Percentiles rank a stretch among this genome's conserved stretches.
These are phyloP conservation scores for Ips typographus DNA, from an alignment of 1,140 invertebrate genomes.

Conservation along the genomic window DNA sequence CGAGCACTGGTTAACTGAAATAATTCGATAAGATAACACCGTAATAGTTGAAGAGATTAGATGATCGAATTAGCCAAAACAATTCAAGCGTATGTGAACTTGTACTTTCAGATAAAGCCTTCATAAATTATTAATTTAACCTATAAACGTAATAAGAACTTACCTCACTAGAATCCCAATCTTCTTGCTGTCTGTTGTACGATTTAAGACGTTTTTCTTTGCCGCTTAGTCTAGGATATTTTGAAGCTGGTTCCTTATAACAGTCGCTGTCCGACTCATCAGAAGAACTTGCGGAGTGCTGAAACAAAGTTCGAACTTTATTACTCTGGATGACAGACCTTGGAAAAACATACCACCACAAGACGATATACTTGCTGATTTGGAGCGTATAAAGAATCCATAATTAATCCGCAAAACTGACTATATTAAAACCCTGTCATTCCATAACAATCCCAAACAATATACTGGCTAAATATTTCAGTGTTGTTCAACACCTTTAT, in stretches of 20 bases:
- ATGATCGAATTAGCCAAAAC: too few relatives aligned
- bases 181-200: constrained; percentile 18
- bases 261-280: constrained; percentile 53
- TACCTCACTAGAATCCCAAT: constrained; percentile 36
- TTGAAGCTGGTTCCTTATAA: constrained; percentile 65
- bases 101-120: too few relatives aligned
- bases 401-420: background rate
- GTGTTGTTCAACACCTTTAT: constrained; percentile 11
- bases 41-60: too few relatives aligned
- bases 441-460: background rate
- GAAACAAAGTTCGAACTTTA: constrained; percentile 21
- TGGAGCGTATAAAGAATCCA: background rate
- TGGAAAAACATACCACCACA: constrained; percentile 6
- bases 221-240: constrained; percentile 59
- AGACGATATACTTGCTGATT: constrained; percentile 11
- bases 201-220: constrained; percentile 34
- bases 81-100: too few relatives aligned
- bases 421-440: too few relatives aligned
- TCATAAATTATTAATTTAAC: too few relatives aligned
- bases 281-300: constrained; percentile 41
- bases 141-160: background rate
- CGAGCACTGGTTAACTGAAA: too few relatives aligned
- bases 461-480: constrained; percentile 12
- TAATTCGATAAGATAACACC: too few relatives aligned
- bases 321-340: background rate